phyloP scores from a whole-genome alignment of 2,113 vertebrate species.

The Agelaius tricolor region DNA sequence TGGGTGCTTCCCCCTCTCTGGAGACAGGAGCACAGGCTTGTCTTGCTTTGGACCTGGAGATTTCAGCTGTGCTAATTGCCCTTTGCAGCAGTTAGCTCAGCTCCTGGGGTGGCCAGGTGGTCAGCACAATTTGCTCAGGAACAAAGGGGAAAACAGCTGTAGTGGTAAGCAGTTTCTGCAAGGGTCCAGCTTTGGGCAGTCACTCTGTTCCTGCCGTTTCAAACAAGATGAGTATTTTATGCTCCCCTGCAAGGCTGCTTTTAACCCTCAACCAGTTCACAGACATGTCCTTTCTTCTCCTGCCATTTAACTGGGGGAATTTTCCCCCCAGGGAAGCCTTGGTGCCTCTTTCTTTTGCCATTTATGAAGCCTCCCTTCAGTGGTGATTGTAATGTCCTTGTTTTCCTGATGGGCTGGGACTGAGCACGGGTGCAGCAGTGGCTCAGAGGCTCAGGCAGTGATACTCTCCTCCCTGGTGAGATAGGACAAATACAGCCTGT shows the following conservation, averaged over 20 bases:
- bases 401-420: not conserved
- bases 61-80: not conserved
- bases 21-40: not conserved
- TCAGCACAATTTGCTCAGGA: not conserved
- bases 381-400: not conserved
- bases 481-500: rapidly evolving
- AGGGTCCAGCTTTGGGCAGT: not conserved
- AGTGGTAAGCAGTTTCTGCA: not conserved
- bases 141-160: not conserved
- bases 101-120: not conserved
- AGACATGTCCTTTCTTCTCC: not conserved
- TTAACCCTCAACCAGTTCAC: not conserved
- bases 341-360: not conserved
- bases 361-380: not conserved
- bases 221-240: not conserved
- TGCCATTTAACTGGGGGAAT: not conserved
- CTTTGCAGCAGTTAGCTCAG: not conserved
- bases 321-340: not conserved
- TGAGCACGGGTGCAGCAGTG: not conserved
- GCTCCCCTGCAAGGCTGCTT: not conserved
- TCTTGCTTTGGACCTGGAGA: not conserved
- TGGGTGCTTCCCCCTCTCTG: rapidly evolving
- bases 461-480: not conserved
- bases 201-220: not conserved
- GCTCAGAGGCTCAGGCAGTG: not conserved